Conservation (phyloP, 2,888 invertebrate species). For the Cerastis rubricosa region DNA sequence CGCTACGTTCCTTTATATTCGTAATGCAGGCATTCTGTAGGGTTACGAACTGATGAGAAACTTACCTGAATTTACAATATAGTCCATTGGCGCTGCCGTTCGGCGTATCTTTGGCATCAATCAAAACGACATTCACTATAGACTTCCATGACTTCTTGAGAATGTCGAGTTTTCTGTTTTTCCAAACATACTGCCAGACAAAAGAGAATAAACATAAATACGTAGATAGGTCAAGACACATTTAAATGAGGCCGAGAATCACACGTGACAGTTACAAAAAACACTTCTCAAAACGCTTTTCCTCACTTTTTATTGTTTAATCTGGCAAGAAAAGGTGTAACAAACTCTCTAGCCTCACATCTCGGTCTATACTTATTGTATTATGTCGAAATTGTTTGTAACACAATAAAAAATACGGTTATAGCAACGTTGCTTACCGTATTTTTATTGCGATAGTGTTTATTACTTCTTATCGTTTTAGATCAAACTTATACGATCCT, state of each 20-base stretch:
- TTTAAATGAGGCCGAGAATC: too few species aligned
- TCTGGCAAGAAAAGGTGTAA: not conserved
- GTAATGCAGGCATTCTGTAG: not conserved
- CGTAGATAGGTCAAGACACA: not conserved
- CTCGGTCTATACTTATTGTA: not conserved
- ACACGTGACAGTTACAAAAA: not conserved
- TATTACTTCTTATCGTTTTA: not conserved
- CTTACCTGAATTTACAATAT: constrained; percentile 88
- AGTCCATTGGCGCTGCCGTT: constrained; percentile 78
- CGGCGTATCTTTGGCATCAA: constrained; percentile 86
- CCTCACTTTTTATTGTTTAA: not conserved
- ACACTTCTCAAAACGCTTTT: not conserved
- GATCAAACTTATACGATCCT: too few species aligned
- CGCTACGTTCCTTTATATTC: not conserved
- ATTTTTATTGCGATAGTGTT: not conserved
- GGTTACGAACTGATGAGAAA: constrained; percentile 24
- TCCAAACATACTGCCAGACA: constrained; percentile 84
- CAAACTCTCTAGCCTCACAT: not conserved
- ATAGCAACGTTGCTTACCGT: not conserved
- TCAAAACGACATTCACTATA: constrained; percentile 84
- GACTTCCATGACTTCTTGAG: constrained; percentile 85
- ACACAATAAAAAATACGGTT: not conserved
- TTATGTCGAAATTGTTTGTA: too few species aligned
- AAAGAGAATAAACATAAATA: constrained; percentile 28
- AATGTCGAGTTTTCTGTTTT: constrained; percentile 85